Percentiles rank a stretch among this genome's conserved stretches.
phyloP scores from a whole-genome alignment of 2,797 vertebrate genomes.

The Enoplosus armatus region DNA sequence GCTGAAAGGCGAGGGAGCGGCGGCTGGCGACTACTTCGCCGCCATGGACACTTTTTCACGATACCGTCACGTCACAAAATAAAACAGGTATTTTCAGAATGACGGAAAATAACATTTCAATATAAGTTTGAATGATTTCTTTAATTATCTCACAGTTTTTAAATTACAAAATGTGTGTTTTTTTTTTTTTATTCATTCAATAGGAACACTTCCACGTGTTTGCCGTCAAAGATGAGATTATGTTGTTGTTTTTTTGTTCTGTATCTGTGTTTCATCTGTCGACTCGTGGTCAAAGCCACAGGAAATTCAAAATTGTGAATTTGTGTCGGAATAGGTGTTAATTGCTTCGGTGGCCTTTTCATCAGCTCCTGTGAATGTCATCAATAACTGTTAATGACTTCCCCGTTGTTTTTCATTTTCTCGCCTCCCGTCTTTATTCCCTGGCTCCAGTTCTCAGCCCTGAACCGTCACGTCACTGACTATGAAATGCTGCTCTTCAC shows the following conservation, averaged over 20 bases:
- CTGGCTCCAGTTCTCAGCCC: background rate
- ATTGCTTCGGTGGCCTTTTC: slow-evolving; percentile 36
- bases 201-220: background rate
- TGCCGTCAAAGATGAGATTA: background rate
- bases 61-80: no score
- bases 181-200: no score
- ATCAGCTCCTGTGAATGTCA: slow-evolving; percentile 17
- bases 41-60: no score
- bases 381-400: slow-evolving; percentile 26
- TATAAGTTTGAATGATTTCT: no score
- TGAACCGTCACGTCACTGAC: background rate
- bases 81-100: no score
- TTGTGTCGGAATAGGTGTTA: slow-evolving; percentile 14
- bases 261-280: background rate
- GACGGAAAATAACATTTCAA: no score
- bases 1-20: background rate
- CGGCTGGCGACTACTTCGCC: background rate
- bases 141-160: no score
- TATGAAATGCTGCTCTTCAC: background rate
- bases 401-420: slow-evolving; percentile 22
- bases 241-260: background rate
- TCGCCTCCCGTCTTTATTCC: slow-evolving; percentile 7
- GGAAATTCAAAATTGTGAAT: background rate
- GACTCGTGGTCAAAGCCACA: background rate
- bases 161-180: no score